phyloP scores from a whole-genome alignment of 2,113 vertebrate species.

The Perca schrenkii region DNA sequence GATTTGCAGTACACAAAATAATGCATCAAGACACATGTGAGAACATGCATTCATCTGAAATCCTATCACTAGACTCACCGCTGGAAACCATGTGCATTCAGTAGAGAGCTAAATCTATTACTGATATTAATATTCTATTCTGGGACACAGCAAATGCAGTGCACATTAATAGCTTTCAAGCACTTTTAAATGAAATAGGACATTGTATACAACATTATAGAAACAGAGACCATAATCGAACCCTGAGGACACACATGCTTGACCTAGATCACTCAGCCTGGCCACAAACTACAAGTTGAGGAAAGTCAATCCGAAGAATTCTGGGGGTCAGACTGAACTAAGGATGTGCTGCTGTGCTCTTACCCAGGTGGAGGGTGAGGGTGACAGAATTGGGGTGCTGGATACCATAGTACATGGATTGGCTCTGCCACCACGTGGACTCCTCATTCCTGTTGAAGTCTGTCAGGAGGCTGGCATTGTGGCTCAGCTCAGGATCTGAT shows the following conservation, averaged over 20 bases:
- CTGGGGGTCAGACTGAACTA: neutral
- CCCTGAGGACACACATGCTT: constrained; percentile 10
- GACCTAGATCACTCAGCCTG: constrained; percentile 8
- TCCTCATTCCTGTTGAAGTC: constrained; percentile 95
- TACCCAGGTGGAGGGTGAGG: constrained; percentile 92
- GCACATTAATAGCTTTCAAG: neutral
- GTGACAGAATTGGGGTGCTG: constrained; percentile 93
- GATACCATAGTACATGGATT: constrained; percentile 92
- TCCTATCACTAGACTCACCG: constrained; percentile 1
- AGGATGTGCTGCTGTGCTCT: constrained; percentile 67
- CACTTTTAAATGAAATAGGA: constrained; percentile 6
- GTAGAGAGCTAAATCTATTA: neutral
- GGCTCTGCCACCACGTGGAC: constrained; percentile 98
- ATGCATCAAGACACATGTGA: constrained; percentile 1
- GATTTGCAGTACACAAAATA: constrained; percentile 16
- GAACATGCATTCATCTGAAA: constrained; percentile 27
- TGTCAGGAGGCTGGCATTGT: constrained; percentile 89
- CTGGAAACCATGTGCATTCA: constrained; percentile 4
- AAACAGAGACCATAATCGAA: constrained; percentile 4
- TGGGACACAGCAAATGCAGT: neutral
- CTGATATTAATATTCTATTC: constrained; percentile 6
- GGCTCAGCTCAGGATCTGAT: constrained; percentile 79
- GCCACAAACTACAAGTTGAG: neutral
- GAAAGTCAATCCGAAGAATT: constrained; percentile 1
- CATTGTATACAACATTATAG: neutral